phyloP scores from a whole-genome alignment of 2,797 vertebrate genomes.

The Gouania willdenowi region DNA sequence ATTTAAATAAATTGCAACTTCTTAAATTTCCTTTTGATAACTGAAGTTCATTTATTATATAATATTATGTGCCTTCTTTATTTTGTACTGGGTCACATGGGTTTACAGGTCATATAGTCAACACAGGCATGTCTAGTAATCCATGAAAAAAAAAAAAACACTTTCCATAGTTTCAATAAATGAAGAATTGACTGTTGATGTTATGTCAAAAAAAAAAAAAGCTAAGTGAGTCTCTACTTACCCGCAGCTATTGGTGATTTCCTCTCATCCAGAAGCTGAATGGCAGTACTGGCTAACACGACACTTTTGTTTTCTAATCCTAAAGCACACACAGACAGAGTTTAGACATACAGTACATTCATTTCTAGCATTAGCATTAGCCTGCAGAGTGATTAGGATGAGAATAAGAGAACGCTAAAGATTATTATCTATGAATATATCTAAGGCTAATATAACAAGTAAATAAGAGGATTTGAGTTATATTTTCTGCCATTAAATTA shows the following conservation, averaged over 20 bases:
- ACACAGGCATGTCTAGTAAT: too few species aligned
- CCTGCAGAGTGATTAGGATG: constrained; percentile 24
- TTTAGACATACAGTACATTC: too few species aligned
- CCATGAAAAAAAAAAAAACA: too few species aligned
- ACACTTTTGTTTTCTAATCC: constrained; percentile 92
- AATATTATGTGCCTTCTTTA: too few species aligned
- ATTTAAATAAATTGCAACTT: too few species aligned
- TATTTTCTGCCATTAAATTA: constrained; percentile 66
- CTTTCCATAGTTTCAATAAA: too few species aligned
- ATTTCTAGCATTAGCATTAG: constrained; percentile 32
- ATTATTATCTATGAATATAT: constrained; percentile 48
- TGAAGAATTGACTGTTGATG: too few species aligned
- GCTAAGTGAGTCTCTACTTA: constrained; percentile 60
- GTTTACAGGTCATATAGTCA: too few species aligned
- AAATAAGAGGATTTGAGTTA: constrained; percentile 64
- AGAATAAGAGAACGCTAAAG: constrained; percentile 23
- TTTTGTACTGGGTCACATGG: too few species aligned
- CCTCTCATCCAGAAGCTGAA: constrained; percentile 94
- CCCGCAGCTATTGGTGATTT: constrained; percentile 97
- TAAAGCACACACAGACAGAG: constrained; percentile 46
- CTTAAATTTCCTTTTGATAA: too few species aligned
- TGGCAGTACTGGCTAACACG: constrained; percentile 92
- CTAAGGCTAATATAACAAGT: constrained; percentile 41
- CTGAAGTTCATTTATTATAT: too few species aligned
- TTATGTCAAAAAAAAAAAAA: constrained; percentile 20